phyloP scores from a whole-genome alignment of 2,888 invertebrate genomes.

The Agrochola lychnidis region DNA sequence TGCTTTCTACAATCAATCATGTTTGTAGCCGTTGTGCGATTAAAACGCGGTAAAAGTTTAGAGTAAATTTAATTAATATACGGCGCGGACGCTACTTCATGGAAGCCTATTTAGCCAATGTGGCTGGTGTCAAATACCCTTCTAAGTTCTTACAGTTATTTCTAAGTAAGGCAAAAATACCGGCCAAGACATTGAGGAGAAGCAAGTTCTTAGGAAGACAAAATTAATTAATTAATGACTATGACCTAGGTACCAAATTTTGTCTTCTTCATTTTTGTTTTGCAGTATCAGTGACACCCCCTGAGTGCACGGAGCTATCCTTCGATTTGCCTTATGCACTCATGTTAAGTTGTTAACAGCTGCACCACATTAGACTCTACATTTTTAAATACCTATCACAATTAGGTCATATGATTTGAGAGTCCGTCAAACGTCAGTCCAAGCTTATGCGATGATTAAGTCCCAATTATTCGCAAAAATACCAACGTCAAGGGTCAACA shows the following conservation, averaged over 20 bases:
- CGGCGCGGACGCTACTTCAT: not conserved
- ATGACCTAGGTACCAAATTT: not conserved
- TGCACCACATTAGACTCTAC: not conserved
- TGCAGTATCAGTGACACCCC: not conserved
- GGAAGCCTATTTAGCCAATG: slow-evolving; percentile 37
- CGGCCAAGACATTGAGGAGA: not conserved
- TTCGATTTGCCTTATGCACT: not conserved
- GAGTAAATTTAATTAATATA: slow-evolving; percentile 7
- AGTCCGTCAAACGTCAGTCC: not conserved
- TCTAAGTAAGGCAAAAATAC: not conserved
- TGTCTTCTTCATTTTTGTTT: not conserved
- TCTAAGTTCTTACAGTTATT: not conserved
- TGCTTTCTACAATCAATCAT: not conserved
- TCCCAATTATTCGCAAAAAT: not conserved
- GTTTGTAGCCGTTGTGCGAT: not conserved
- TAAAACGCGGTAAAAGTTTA: slow-evolving; percentile 24
- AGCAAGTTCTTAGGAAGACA: not conserved
- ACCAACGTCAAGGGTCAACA: not conserved
- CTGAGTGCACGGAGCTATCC: not conserved
- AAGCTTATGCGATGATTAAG: not conserved
- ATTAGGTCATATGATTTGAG: not conserved
- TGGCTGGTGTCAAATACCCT: not conserved
- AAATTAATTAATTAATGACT: not conserved
- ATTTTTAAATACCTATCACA: not conserved
- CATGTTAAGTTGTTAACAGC: not conserved